Evolutionary conservation across 2,888 invertebrate species (phyloP), one percentile per base, ranked within the genome.

Genomic region (Amphipoea oculea): DNA sequence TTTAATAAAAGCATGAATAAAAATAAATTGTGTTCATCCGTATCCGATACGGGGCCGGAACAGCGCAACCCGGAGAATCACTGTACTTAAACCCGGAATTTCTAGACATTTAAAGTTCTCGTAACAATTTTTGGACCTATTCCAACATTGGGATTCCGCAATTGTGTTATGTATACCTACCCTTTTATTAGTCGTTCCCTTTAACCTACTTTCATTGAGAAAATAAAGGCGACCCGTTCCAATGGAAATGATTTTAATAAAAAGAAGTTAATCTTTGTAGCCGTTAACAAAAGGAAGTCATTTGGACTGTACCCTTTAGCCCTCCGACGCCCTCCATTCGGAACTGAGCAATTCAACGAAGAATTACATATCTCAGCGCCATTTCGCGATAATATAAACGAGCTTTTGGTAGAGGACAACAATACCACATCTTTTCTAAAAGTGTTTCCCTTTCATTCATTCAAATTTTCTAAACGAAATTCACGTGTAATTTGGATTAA

Each of bases 211-310:
- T 88, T 81, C 70, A 69, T 76, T 73, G 62, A 75, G 76, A 76
- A 89, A 82, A 89, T 88, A 84, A 82, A 85, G 71, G 78, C 75
- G 72, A 63, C 48, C 79, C 71, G 63, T 83, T 82, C 73, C 74
- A 79, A 69, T 80, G 78, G 60, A 90, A 90, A 89, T 89, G 40
- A 89, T 87, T 90, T 86, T 89, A 86, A 87, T 87, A 89, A 89
- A 87, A 89, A 85, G 87, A 88, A 83, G 83, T 89, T 84, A 89
- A 88, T 89, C 87, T 89, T 84, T 84, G 83, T 81, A 84, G 78
- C 70, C 81, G 71, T 81, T 89, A 87, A 87, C 89, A 90, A 89
- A 88, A 80, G 85, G 83, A 84, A 88, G 86, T 83, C 83, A 74
- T 88, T 89, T 78, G 75, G 71, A 81, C 82, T 75, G 82, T 81